Percentiles rank a stretch among this genome's conserved stretches.
These are phyloP conservation scores for Boleophthalmus pectinirostris DNA, from an alignment of 2,113 vertebrate genomes.

Conservation along the genomic window DNA sequence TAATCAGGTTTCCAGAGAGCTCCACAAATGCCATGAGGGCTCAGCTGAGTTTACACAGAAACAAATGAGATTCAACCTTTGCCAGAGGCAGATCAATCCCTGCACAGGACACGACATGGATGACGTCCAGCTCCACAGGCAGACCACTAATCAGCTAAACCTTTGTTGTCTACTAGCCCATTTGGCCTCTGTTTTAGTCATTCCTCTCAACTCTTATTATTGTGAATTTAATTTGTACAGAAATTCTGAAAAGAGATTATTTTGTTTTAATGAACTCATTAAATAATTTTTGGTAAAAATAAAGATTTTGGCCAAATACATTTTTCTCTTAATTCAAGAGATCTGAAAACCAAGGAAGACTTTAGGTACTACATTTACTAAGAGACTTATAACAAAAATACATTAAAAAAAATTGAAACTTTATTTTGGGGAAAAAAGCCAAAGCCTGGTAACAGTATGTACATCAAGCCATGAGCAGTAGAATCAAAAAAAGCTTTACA, in stretches of 20 bases:
- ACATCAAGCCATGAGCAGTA: neutral
- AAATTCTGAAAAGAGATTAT: neutral
- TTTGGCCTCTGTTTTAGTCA: slow-evolving; percentile 15
- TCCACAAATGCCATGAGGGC: slow-evolving; percentile 60
- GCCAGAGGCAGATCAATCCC: slow-evolving; percentile 42
- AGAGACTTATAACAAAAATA: too few relatives aligned
- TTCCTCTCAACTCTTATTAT: neutral
- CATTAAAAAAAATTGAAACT: neutral
- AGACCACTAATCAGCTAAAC: slow-evolving; percentile 36
- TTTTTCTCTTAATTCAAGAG: too few relatives aligned
- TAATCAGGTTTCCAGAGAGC: slow-evolving; percentile 63
- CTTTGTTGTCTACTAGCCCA: slow-evolving; percentile 16
- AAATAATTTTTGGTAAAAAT: neutral
- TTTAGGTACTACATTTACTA: too few relatives aligned
- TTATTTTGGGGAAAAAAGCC: too few relatives aligned
- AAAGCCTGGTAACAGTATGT: neutral
- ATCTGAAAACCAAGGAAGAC: too few relatives aligned
- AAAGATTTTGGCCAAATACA: neutral
- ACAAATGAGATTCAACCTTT: slow-evolving; percentile 59
- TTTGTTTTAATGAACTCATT: neutral
- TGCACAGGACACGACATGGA: slow-evolving; percentile 7
- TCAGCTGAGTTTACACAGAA: slow-evolving; percentile 67
- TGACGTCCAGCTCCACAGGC: slow-evolving; percentile 18
- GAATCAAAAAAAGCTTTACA: slow-evolving; percentile 4
- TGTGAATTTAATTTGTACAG: neutral